Evolutionary conservation across 2,888 invertebrate genomes (phyloP), one percentile per base, ranked within the genome.

Genomic region (Volucella zonaria): DNA sequence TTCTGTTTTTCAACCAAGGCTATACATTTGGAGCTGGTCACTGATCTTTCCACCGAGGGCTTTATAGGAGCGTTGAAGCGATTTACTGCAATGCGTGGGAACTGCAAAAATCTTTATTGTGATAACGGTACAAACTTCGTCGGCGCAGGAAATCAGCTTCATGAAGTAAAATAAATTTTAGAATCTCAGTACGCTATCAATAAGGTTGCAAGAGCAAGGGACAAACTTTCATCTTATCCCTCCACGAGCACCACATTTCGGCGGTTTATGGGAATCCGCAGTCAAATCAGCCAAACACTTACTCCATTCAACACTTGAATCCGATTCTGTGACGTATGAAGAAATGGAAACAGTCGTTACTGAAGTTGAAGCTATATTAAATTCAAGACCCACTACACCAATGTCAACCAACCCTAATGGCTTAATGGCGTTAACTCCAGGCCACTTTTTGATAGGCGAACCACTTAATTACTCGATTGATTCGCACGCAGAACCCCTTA

Each of bases 81-180:
- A 11, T 68, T 68, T 14, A 12, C 59, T 4, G 61, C 42, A 43
- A 11, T 52, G n/a, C 14, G n/a, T 15, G 45, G 62, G 12, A 3
- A 15, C 47, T 49, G 18, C 12, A 1, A 8, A 49, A 47, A 38
- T 4, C n/a, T 70, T 18, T 70, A 58, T 40, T 42, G 54, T 14
- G 67, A 67, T 23, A 54, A 54, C 23, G 67, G 42, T 4, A 68
- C 31, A 23, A 54, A 70, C 15, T 70, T 70, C 31, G 49, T 64
- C 38, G 64, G 64, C 8, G 64, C 64, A 8, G 51, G 38, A 8
- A 49, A 64, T 64, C 64, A 64, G 49, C 49, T 64, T 10, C 10
- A 9, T 8, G 64, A 64, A 14, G 8, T 52, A 10, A 52, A 52
- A 15, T 3, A 61, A 31, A 31, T 31, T 31, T 47, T 47, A n/a